phyloP scores from a whole-genome alignment of 1,140 invertebrate species.

The Lepidurus apus region DNA sequence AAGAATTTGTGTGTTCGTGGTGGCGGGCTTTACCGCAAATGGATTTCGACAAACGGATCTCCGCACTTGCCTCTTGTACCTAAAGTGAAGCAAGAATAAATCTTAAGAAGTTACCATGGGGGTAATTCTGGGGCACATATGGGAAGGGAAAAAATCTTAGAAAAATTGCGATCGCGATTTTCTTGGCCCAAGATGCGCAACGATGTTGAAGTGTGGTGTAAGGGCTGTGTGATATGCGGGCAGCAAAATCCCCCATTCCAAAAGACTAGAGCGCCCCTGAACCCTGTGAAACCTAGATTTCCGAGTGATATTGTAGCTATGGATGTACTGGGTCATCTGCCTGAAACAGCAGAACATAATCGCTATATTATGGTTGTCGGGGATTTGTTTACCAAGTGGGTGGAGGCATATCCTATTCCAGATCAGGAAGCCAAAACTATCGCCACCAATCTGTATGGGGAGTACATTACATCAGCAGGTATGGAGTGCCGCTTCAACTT shows the following conservation, averaged over 20 bases:
- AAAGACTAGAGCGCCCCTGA: no score
- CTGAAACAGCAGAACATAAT: background rate
- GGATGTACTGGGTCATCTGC: no score
- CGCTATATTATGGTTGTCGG: background rate
- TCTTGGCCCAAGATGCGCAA: background rate
- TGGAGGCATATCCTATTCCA: slow-evolving; percentile 42
- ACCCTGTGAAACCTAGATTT: no score
- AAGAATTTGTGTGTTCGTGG: background rate
- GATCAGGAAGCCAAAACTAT: slow-evolving; percentile 44
- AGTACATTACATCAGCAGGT: slow-evolving; percentile 41
- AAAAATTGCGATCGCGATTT: background rate
- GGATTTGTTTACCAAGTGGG: slow-evolving; percentile 45
- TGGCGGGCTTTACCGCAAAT: background rate
- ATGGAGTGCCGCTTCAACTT: slow-evolving; percentile 34
- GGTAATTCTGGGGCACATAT: background rate
- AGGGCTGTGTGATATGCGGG: background rate
- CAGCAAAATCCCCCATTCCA: background rate
- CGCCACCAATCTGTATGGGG: slow-evolving; percentile 42
- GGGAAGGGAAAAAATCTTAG: background rate
- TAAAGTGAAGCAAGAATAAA: background rate
- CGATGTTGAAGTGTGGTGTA: background rate
- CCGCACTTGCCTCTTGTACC: background rate
- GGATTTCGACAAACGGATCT: background rate
- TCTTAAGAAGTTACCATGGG: background rate
- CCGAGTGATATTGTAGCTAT: no score